These are phyloP conservation scores for Nanorana parkeri DNA, from an alignment of 2,113 vertebrate genomes.

Conservation along the genomic window DNA sequence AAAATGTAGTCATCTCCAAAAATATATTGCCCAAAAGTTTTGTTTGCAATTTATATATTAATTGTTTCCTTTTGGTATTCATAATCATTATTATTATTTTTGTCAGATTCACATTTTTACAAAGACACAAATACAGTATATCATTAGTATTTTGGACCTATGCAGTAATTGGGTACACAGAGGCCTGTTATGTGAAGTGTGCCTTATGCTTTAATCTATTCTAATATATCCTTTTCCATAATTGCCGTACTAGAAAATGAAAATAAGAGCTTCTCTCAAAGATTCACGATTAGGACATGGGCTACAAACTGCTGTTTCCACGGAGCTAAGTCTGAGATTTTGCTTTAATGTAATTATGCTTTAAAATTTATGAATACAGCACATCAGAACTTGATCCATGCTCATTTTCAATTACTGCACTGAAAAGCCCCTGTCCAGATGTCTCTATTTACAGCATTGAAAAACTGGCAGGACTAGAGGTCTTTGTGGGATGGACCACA, in stretches of 20 bases:
- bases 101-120: too few relatives aligned
- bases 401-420: slow-evolving; percentile 88
- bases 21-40: too few relatives aligned
- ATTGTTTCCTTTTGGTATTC: too few relatives aligned
- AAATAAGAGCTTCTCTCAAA: slow-evolving; percentile 77
- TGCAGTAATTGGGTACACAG: background rate
- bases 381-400: slow-evolving; percentile 95
- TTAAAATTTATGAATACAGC: slow-evolving; percentile 93
- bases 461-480: slow-evolving; percentile 74
- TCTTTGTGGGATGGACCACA: slow-evolving; percentile 73
- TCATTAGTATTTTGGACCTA: background rate
- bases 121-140: too few relatives aligned
- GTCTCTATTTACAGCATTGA: slow-evolving; percentile 88
- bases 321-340: slow-evolving; percentile 84
- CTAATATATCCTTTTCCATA: slow-evolving; percentile 68
- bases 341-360: slow-evolving; percentile 95
- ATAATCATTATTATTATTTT: too few relatives aligned
- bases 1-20: too few relatives aligned
- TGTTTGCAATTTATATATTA: too few relatives aligned
- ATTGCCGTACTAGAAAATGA: slow-evolving; percentile 65
- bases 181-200: slow-evolving; percentile 53
- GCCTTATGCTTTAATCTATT: slow-evolving; percentile 27
- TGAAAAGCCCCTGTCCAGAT: slow-evolving; percentile 91
- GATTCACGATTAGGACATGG: slow-evolving; percentile 82
- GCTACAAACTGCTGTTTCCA: slow-evolving; percentile 90